These are phyloP conservation scores for Otus scops DNA, from an alignment of 2,797 vertebrate genomes.

Conservation along the genomic window DNA sequence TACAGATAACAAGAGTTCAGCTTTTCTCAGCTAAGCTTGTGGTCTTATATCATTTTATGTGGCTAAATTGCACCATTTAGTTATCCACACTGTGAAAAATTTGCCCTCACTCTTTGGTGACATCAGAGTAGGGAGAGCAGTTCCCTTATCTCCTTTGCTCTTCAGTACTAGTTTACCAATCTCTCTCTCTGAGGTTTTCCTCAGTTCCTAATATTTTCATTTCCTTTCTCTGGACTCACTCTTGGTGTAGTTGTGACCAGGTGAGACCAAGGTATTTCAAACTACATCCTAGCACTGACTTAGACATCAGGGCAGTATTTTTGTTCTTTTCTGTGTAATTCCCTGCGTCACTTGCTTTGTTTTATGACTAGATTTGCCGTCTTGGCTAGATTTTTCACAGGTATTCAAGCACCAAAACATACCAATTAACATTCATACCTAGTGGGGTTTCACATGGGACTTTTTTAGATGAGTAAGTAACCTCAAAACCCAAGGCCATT, in stretches of 20 bases:
- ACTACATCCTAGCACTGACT: not conserved
- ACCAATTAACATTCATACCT: not conserved
- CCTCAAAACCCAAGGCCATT: not conserved
- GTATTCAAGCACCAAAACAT: not conserved
- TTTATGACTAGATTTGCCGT: not conserved
- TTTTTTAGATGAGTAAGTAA: not conserved
- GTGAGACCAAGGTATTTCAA: not conserved
- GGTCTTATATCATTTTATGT: not conserved
- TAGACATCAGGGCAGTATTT: not conserved
- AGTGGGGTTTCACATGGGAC: not conserved
- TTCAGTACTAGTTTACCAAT: not conserved
- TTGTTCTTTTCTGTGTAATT: not conserved
- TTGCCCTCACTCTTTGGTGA: not conserved
- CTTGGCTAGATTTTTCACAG: not conserved
- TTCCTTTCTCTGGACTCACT: not conserved
- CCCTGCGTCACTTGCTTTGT: not conserved
- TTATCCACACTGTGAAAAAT: not conserved
- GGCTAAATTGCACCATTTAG: not conserved
- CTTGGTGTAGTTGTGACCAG: not conserved
- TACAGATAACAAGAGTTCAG: not conserved
- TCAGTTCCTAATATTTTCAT: not conserved
- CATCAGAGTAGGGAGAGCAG: not conserved
- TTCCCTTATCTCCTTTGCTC: not conserved
- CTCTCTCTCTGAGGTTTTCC: not conserved
- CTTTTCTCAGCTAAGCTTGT: not conserved